These are phyloP conservation scores for Athripsodes cinereus DNA, from an alignment of 2,888 invertebrate genomes.

Conservation along the genomic window DNA sequence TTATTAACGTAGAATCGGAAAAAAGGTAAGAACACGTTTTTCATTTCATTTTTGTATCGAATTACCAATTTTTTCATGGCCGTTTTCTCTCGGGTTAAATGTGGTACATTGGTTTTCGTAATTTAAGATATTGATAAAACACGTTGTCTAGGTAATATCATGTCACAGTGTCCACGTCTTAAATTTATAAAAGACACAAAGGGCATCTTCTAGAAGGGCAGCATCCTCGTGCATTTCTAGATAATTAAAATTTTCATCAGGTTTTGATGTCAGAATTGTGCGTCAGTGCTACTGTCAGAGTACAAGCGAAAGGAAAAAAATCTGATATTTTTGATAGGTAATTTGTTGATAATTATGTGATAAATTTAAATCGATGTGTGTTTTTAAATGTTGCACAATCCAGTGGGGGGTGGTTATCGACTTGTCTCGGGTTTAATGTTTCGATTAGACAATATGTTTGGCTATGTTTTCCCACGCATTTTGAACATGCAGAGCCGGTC, in stretches of 20 bases:
- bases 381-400: neutral
- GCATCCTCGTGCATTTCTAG: neutral
- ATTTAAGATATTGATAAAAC: conserved; percentile 22
- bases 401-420: neutral
- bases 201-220: too few species aligned
- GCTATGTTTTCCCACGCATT: neutral
- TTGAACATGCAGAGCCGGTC: neutral
- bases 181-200: neutral
- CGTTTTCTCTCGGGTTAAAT: neutral
- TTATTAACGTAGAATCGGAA: neutral
- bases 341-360: neutral
- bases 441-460: neutral
- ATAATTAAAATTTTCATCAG: conserved; percentile 9
- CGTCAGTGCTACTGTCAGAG: conserved; percentile 46
- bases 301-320: conserved; percentile 38
- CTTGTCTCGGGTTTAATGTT: neutral
- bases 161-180: neutral
- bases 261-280: conserved; percentile 44
- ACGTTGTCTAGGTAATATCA: conserved; percentile 22
- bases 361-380: neutral
- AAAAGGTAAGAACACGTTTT: neutral
- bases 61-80: neutral
- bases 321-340: conserved; percentile 19
- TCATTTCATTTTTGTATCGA: conserved; percentile 3
- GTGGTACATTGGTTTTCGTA: neutral